Evolutionary conservation across 2,113 vertebrate species (phyloP).

Genomic region (Phasianus colchicus): DNA sequence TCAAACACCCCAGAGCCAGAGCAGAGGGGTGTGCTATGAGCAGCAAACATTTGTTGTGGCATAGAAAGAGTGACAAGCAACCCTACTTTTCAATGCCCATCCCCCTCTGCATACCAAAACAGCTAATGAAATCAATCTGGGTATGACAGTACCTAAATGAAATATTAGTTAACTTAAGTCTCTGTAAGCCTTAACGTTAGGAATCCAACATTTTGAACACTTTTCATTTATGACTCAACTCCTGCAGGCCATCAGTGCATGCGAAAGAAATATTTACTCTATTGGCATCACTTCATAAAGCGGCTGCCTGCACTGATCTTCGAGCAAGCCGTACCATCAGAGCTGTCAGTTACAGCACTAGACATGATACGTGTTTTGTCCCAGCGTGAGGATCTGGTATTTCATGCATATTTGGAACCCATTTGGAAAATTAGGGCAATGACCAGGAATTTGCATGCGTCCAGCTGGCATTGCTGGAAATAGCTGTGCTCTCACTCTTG

Average conservation of each 20-base stretch:
- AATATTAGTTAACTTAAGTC: neutral
- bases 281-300: neutral
- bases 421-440: neutral
- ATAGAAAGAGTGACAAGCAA: neutral
- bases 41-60: neutral
- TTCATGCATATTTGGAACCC: neutral
- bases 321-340: neutral
- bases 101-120: neutral
- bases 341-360: neutral
- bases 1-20: accelerated
- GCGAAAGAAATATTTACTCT: neutral
- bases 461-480: neutral
- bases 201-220: neutral
- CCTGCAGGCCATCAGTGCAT: neutral
- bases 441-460: neutral
- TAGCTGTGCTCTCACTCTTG: neutral
- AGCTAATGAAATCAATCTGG: neutral
- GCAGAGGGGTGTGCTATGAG: neutral
- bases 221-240: neutral
- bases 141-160: neutral
- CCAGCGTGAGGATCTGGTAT: neutral
- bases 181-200: neutral
- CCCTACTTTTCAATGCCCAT: neutral
- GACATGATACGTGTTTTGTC: neutral
- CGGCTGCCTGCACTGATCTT: neutral